Base-by-base conservation (phyloP, 2,113 vertebrate genomes). In the Carassius gibelio region DNA sequence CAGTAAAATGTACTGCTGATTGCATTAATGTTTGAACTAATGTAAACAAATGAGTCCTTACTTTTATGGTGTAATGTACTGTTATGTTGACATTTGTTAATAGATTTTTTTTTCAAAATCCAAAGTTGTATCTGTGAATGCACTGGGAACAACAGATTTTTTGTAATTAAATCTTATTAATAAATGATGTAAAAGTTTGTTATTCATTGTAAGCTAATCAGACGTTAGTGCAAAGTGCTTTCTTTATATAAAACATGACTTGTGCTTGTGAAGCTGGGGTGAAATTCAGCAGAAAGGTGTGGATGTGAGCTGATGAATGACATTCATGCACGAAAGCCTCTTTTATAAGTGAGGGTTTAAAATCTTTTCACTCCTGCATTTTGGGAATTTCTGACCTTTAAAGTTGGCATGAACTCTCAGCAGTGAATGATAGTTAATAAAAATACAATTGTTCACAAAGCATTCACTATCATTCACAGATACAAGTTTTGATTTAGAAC, bases 311-410 rank as follows among this genome's bases (percentile, higher is more conserved):
- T 52, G 74, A 75, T 42, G 42, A 42, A 1, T 42, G 42, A 42
- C 42, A 26, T 42, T 68, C 62, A 66, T 50, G 78, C 57, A 48
- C 66, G 78, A 80, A 23, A 45, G 13, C 0, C 57, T 21, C 57
- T 15, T 23, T 15, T 2, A 64, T 23, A 48, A 45, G 21, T 9
- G 6, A 1, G 59, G 21, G 6, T 80, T 80, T 62, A 19, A 8
- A 64, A 62, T 26, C n/a, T 17, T 80, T 66, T 34, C 61, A 81
- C n/a, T 21, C 8, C 2, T 13, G 61, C 38, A 81, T 81, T 21
- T 3, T 30, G 62, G 5, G 42, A 68, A 81, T 81, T 21, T 68
- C 62, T 68, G 42, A 50, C 61, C 79, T 81, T 81, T 81, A 68
- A 17, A 81, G 23, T n/a, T 48, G 21, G 38, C 71, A 48, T 45